Evolutionary conservation across 2,888 invertebrate genomes (phyloP).

Genomic region (Congeria kusceri): DNA sequence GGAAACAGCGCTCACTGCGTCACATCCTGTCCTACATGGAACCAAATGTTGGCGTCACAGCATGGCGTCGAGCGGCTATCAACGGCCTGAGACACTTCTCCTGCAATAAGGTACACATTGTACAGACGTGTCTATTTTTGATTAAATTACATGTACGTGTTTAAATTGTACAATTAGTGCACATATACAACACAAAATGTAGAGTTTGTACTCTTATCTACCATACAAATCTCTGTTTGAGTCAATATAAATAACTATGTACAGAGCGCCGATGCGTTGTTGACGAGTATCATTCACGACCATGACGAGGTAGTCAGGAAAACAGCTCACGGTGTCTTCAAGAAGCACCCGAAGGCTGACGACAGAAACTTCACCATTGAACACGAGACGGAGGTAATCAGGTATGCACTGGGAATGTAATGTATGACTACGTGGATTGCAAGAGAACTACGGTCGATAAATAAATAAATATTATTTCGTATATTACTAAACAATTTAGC

Average conservation of each 20-base stretch:
- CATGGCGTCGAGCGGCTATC: conserved; percentile 71
- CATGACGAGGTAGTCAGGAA: conserved; percentile 64
- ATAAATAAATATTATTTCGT: too few relatives aligned
- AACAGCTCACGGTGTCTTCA: conserved; percentile 52
- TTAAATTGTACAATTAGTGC: too few relatives aligned
- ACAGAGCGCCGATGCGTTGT: conserved; percentile 67
- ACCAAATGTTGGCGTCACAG: conserved; percentile 62
- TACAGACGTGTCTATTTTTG: too few relatives aligned
- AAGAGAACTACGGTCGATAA: too few relatives aligned
- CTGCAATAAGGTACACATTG: conserved; percentile 66
- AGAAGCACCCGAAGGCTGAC: conserved; percentile 61
- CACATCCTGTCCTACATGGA: conserved; percentile 68
- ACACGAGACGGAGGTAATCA: conserved; percentile 65
- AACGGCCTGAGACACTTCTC: conserved; percentile 66
- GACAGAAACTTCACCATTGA: conserved; percentile 45
- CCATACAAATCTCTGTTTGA: too few relatives aligned
- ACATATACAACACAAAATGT: too few relatives aligned
- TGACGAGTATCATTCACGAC: conserved; percentile 63
- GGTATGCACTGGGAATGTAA: conserved; percentile 39
- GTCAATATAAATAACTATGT: too few relatives aligned
- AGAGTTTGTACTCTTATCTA: too few relatives aligned
- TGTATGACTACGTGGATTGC: too few relatives aligned
- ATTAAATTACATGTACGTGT: too few relatives aligned
- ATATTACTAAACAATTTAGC: too few relatives aligned
- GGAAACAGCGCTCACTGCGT: conserved; percentile 59